Conservation (phyloP, 2,113 vertebrate species). For the Alouatta palliata region DNA sequence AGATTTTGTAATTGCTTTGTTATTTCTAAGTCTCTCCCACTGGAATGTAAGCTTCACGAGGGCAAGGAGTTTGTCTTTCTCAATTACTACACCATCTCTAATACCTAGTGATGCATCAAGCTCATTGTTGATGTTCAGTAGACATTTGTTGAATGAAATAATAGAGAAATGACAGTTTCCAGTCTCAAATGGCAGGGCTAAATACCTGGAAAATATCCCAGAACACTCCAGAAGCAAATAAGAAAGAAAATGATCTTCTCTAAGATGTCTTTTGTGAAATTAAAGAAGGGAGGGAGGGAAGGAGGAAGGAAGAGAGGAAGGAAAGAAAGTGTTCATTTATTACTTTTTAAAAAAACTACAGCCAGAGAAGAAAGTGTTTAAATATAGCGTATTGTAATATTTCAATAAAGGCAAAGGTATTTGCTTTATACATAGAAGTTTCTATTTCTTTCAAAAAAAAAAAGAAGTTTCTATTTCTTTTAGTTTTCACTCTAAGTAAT, state of each 20-base stretch:
- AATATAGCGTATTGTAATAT: background rate
- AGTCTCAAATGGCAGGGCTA: background rate
- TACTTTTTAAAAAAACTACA: no score
- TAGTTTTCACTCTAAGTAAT: background rate
- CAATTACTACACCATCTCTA: background rate
- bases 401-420: background rate
- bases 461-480: conserved; percentile 1
- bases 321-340: background rate
- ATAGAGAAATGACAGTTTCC: background rate
- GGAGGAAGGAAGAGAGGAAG: background rate
- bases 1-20: background rate
- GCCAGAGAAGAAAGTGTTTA: background rate
- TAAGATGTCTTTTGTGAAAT: background rate
- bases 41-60: background rate
- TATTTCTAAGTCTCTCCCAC: background rate
- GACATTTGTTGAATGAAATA: conserved; percentile 30
- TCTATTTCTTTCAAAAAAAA: background rate
- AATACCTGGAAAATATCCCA: background rate
- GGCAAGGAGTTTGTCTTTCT: background rate
- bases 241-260: background rate
- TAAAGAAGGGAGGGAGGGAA: background rate
- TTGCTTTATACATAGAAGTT: background rate
- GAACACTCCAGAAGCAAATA: conserved; percentile 2
- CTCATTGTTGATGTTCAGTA: background rate
- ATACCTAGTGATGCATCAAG: background rate